Evolutionary conservation across 2,888 invertebrate species (phyloP).

Genomic region (Micoletzkya japonica): DNA sequence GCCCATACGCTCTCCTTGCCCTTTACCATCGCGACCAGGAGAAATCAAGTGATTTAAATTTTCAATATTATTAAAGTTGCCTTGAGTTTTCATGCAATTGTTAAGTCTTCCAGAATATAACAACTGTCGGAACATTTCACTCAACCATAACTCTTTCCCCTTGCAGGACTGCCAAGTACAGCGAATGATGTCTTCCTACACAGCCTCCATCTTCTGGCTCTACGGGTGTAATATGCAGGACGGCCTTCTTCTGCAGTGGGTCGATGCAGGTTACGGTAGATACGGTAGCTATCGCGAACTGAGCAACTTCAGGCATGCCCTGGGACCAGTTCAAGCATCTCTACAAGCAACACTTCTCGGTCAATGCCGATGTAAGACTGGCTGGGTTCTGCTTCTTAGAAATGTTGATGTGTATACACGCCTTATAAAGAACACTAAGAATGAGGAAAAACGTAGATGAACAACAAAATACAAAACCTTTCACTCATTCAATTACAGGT

Average conservation of each 20-base stretch:
- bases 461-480: neutral
- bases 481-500: constrained; percentile 37
- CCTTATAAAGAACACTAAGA: too few relatives aligned
- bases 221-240: constrained; percentile 58
- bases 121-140: neutral
- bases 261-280: constrained; percentile 35
- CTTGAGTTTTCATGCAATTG: neutral
- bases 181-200: constrained; percentile 63
- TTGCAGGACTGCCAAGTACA: constrained; percentile 62
- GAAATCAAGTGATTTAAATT: constrained; percentile 50
- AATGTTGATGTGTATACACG: too few relatives aligned
- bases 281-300: neutral
- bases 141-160: neutral
- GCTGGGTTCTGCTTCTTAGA: too few relatives aligned
- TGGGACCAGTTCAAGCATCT: constrained; percentile 61
- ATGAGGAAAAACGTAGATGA: too few relatives aligned
- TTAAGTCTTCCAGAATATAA: neutral
- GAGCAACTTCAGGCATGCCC: constrained; percentile 47
- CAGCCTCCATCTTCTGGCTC: constrained; percentile 62
- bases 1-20: constrained; percentile 62
- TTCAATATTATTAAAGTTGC: neutral
- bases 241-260: constrained; percentile 55
- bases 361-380: constrained; percentile 54
- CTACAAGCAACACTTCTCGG: constrained; percentile 55
- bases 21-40: constrained; percentile 60